phyloP scores from a whole-genome alignment of 1,140 invertebrate species.

The Apis cerana region DNA sequence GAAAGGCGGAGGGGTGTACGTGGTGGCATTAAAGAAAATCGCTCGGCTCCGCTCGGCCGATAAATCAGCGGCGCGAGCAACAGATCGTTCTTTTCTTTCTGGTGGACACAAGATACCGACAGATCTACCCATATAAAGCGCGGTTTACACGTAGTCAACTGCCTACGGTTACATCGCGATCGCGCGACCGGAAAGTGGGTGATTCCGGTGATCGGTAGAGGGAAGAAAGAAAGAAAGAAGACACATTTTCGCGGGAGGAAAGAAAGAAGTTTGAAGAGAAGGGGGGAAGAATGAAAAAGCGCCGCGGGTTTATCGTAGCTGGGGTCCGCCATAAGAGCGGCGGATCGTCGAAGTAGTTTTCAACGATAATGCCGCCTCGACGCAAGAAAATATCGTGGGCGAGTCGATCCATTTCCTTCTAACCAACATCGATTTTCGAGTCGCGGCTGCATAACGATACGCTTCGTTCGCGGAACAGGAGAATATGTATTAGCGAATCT shows the following conservation, averaged over 20 bases:
- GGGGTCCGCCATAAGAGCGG: background rate
- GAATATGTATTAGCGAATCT: background rate
- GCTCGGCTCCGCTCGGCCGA: slow-evolving; percentile 32
- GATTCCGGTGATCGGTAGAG: slow-evolving; percentile 39
- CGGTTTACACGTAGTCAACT: slow-evolving; percentile 41
- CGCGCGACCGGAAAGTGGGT: slow-evolving; percentile 48
- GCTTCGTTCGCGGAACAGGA: background rate
- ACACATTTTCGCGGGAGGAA: no score
- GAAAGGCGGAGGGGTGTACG: slow-evolving; percentile 18
- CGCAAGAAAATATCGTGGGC: slow-evolving; percentile 37
- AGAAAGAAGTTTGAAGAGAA: background rate
- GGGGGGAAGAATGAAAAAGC: slow-evolving; percentile 24
- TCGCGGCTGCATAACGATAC: background rate
- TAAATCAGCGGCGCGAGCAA: slow-evolving; percentile 60
- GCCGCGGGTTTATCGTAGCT: slow-evolving; percentile 44
- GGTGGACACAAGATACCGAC: slow-evolving; percentile 45
- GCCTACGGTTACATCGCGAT: slow-evolving; percentile 16
- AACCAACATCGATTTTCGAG: slow-evolving; percentile 9
- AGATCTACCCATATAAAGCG: slow-evolving; percentile 61
- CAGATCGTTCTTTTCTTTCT: slow-evolving; percentile 47
- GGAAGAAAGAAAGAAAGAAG: slow-evolving; percentile 4
- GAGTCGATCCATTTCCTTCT: slow-evolving; percentile 35
- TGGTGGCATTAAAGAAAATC: slow-evolving; percentile 56
- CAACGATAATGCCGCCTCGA: slow-evolving; percentile 44
- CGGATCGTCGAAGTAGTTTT: slow-evolving; percentile 17